Evolutionary conservation across 2,888 invertebrate genomes (phyloP).

Genomic region (Lasioglossum oenotherae): DNA sequence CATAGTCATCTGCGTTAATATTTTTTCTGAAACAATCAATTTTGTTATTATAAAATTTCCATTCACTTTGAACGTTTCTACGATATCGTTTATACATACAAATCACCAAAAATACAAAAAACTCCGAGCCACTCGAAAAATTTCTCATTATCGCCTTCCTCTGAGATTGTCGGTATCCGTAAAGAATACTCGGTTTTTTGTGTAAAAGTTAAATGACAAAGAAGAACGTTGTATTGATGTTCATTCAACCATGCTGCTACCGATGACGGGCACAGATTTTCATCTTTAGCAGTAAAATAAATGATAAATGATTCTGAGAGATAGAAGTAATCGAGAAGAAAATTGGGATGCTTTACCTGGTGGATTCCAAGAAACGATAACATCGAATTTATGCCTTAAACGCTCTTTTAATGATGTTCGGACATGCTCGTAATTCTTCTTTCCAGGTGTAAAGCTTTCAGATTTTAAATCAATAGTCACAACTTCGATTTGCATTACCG

Average conservation of each 20-base stretch:
- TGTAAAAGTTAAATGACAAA: constrained; percentile 83
- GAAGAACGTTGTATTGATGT: constrained; percentile 83
- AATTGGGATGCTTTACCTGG: constrained; percentile 78
- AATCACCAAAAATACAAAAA: constrained; percentile 84
- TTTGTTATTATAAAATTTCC: constrained; percentile 2
- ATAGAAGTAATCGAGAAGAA: constrained; percentile 11
- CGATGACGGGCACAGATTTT: constrained; percentile 86
- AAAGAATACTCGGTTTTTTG: constrained; percentile 81
- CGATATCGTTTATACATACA: constrained; percentile 72
- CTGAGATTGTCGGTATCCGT: constrained; percentile 82
- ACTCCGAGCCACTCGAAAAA: constrained; percentile 87
- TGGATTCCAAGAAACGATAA: constrained; percentile 86
- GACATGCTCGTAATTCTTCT: constrained; percentile 84
- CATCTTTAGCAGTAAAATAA: constrained; percentile 72
- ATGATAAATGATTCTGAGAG: constrained; percentile 17
- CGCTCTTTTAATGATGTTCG: constrained; percentile 81
- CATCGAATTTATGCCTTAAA: constrained; percentile 82
- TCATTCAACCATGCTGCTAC: constrained; percentile 86
- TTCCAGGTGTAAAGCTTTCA: constrained; percentile 84
- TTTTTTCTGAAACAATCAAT: constrained; percentile 71
- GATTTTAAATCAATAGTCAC: constrained; percentile 85
- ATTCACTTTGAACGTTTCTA: constrained; percentile 18
- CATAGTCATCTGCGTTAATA: constrained; percentile 78
- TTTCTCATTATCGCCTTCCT: constrained; percentile 76
- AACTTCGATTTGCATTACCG: constrained; percentile 80